A percentile compares a stretch with the other conserved stretches of the same genome.
Evolutionary conservation across 1,140 invertebrate species (phyloP).

Genomic region (Pachyrhynchus sulphureomaculatus): DNA sequence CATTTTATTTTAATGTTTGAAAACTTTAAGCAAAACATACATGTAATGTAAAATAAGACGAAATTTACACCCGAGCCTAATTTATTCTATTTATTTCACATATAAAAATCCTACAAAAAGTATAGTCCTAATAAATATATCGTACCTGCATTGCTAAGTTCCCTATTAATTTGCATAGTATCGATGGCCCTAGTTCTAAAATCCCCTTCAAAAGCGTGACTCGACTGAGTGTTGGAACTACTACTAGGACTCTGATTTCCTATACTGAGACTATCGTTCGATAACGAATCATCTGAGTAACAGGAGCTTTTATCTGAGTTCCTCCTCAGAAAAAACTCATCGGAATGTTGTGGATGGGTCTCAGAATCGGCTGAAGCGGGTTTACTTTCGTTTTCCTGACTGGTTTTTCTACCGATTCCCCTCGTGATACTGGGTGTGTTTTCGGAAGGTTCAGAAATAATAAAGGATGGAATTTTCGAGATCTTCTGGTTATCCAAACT

Average conservation of each 20-base stretch:
- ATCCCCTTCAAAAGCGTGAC: slow-evolving; percentile 39
- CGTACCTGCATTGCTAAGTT: slow-evolving; percentile 36
- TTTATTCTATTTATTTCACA: too few relatives aligned
- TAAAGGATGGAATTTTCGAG: slow-evolving; percentile 49
- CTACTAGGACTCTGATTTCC: slow-evolving; percentile 48
- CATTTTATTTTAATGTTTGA: too few relatives aligned
- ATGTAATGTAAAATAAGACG: too few relatives aligned
- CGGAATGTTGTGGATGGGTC: slow-evolving; percentile 25
- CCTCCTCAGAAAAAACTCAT: slow-evolving; percentile 46
- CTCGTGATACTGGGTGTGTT: slow-evolving; percentile 76
- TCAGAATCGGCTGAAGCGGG: slow-evolving; percentile 11
- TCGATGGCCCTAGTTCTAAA: slow-evolving; percentile 31
- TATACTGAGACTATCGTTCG: slow-evolving; percentile 57
- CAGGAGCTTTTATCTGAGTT: slow-evolving; percentile 62
- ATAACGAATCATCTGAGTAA: slow-evolving; percentile 67
- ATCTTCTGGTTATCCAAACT: slow-evolving; percentile 56
- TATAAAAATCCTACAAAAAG: too few relatives aligned
- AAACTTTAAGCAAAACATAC: too few relatives aligned
- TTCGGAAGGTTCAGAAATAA: slow-evolving; percentile 64
- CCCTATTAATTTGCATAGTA: slow-evolving; percentile 37
- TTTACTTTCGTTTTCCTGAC: slow-evolving; percentile 55
- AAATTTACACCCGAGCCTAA: too few relatives aligned
- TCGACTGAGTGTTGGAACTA: slow-evolving; percentile 47
- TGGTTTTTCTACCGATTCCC: slow-evolving; percentile 70
- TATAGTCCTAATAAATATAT: too few relatives aligned